Conservation (phyloP, 2,113 vertebrate genomes). For the Mus spicilegus region DNA sequence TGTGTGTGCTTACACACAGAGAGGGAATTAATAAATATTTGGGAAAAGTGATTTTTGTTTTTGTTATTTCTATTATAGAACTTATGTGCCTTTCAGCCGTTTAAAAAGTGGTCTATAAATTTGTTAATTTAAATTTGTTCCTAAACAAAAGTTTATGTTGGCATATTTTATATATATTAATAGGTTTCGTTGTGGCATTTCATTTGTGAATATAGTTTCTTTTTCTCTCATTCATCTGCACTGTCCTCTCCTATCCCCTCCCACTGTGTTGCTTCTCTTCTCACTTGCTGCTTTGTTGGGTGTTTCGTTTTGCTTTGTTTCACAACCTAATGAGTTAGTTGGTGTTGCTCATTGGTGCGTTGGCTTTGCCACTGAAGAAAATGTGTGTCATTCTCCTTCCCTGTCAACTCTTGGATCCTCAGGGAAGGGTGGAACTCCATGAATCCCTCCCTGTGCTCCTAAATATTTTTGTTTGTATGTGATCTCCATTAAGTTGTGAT, state of each 20-base stretch:
- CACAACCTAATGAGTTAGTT: neutral
- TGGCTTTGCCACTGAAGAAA: neutral
- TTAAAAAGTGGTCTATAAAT: neutral
- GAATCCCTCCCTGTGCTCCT: neutral
- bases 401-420: neutral
- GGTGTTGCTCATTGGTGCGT: neutral
- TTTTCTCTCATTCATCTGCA: neutral
- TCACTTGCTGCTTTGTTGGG: neutral
- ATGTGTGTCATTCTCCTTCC: neutral
- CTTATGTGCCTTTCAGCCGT: slow-evolving; percentile 7
- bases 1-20: neutral
- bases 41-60: neutral
- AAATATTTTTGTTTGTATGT: neutral
- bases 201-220: neutral
- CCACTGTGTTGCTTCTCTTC: neutral
- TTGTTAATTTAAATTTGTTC: neutral
- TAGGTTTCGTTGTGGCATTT: neutral
- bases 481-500: neutral
- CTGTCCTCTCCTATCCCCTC: too few species aligned
- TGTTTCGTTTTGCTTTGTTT: neutral
- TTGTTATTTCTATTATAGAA: neutral
- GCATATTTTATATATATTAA: neutral
- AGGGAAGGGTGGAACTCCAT: neutral
- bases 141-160: neutral
- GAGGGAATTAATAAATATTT: neutral